Conservation (phyloP, 1,140 invertebrate species). For the Hyposmocoma kahamanoa region DNA sequence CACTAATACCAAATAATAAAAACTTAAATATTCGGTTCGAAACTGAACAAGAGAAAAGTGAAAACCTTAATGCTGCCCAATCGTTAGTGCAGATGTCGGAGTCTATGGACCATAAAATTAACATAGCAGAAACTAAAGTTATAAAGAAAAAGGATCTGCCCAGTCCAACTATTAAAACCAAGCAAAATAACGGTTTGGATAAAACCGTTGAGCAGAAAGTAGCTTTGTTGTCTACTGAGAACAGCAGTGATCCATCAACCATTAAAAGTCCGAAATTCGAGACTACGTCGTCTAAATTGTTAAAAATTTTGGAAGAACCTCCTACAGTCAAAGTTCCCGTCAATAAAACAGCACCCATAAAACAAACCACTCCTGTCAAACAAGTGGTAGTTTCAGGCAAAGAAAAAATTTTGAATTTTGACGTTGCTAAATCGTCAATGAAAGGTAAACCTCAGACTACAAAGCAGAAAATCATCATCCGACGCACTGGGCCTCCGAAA, state of each 20-base stretch:
- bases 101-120: slow-evolving; percentile 56
- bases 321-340: slow-evolving; percentile 35
- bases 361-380: slow-evolving; percentile 34
- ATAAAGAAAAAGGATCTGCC: slow-evolving; percentile 25
- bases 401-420: slow-evolving; percentile 69
- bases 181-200: slow-evolving; percentile 24
- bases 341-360: slow-evolving; percentile 32
- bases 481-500: slow-evolving; percentile 46
- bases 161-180: slow-evolving; percentile 6
- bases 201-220: slow-evolving; percentile 29
- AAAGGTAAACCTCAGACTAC: slow-evolving; percentile 44
- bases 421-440: slow-evolving; percentile 44
- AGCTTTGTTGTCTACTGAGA: slow-evolving; percentile 26
- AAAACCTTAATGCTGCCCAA: slow-evolving; percentile 67
- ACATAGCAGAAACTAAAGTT: slow-evolving; percentile 34
- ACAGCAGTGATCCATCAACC: slow-evolving; percentile 24
- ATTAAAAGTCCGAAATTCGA: slow-evolving; percentile 26
- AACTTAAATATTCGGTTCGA: slow-evolving; percentile 43
- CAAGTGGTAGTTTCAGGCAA: slow-evolving; percentile 49
- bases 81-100: slow-evolving; percentile 69
- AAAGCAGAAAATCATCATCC: slow-evolving; percentile 68
- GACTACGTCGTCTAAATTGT: slow-evolving; percentile 55
- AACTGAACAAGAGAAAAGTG: slow-evolving; percentile 63
- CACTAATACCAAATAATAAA: slow-evolving; percentile 29
- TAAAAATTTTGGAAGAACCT: slow-evolving; percentile 69